These are phyloP conservation scores for Mongoloraphidia duomilia DNA, from an alignment of 2,888 invertebrate genomes.

Conservation along the genomic window DNA sequence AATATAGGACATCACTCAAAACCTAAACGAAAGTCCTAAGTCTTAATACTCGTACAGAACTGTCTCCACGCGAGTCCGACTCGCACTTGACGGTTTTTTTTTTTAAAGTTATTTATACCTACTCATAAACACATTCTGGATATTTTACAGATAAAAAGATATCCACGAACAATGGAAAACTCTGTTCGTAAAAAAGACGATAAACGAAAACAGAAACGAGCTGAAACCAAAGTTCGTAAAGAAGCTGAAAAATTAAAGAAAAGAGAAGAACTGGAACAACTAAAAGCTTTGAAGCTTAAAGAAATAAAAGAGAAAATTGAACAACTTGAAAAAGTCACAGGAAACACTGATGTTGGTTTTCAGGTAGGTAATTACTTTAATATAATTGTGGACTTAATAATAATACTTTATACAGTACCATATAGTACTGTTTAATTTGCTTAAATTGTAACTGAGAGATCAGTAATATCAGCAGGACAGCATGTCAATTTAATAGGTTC, in stretches of 20 bases:
- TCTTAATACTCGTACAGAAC: too few relatives aligned
- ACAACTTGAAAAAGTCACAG: conserved; percentile 76
- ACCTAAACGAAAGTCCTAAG: too few relatives aligned
- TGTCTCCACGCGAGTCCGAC: too few relatives aligned
- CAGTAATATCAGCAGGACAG: too few relatives aligned
- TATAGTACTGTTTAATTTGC: background rate
- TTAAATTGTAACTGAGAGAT: background rate
- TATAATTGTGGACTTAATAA: background rate
- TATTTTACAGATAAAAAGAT: conserved; percentile 58
- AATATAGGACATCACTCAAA: too few relatives aligned
- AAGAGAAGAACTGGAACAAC: conserved; percentile 71
- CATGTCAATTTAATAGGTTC: too few relatives aligned
- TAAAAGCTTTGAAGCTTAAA: conserved; percentile 73
- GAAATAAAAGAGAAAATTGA: conserved; percentile 84
- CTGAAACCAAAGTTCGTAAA: conserved; percentile 58
- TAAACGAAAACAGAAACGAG: conserved; percentile 61
- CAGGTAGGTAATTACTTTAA: conserved; percentile 26
- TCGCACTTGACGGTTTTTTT: too few relatives aligned
- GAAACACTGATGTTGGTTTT: conserved; percentile 57
- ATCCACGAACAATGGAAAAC: conserved; percentile 76
- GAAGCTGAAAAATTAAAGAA: conserved; percentile 64
- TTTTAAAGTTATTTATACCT: background rate
- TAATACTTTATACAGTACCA: conserved; percentile 1
- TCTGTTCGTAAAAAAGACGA: conserved; percentile 71
- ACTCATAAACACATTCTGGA: background rate